Percentiles rank a stretch among this genome's conserved stretches.
These are phyloP conservation scores for Glandiceps talaboti DNA, from an alignment of 53 echinoderm and acorn worm species.

Conservation along the genomic window DNA sequence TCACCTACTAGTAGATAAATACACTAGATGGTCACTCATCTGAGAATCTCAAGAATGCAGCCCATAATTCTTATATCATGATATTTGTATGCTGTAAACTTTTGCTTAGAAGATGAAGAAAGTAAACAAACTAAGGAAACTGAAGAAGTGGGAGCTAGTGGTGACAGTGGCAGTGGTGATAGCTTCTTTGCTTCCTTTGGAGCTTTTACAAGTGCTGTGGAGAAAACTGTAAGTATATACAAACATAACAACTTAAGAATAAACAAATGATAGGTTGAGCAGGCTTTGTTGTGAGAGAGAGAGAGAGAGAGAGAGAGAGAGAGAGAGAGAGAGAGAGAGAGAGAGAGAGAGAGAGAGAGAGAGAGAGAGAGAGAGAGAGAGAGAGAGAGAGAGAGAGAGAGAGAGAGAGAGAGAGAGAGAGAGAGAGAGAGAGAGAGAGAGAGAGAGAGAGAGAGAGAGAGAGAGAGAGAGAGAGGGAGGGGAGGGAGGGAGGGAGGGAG, in stretches of 20 bases:
- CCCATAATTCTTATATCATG: too few relatives aligned
- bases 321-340: background rate
- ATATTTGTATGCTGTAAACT: too few relatives aligned
- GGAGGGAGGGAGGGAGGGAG: background rate
- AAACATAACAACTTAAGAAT: background rate
- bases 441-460: conserved; percentile 10
- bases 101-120: too few relatives aligned
- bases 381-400: conserved; percentile 1
- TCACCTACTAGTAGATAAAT: too few relatives aligned
- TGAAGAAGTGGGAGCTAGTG: background rate
- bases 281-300: too few relatives aligned
- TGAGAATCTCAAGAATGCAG: too few relatives aligned
- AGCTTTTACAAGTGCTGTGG: conserved; percentile 58
- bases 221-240: conserved; percentile 49
- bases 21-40: too few relatives aligned
- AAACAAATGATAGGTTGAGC: too few relatives aligned
- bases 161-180: conserved; percentile 7
- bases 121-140: too few relatives aligned
- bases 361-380: conserved; percentile 1
- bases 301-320: too few relatives aligned
- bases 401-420: conserved; percentile 1
- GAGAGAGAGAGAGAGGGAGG: conserved; percentile 13
- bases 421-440: conserved; percentile 1
- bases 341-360: conserved; percentile 1
- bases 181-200: conserved; percentile 52